Percentiles rank a stretch among this genome's conserved stretches.
phyloP scores from a whole-genome alignment of 2,888 invertebrate species.

The Corbicula japonica region DNA sequence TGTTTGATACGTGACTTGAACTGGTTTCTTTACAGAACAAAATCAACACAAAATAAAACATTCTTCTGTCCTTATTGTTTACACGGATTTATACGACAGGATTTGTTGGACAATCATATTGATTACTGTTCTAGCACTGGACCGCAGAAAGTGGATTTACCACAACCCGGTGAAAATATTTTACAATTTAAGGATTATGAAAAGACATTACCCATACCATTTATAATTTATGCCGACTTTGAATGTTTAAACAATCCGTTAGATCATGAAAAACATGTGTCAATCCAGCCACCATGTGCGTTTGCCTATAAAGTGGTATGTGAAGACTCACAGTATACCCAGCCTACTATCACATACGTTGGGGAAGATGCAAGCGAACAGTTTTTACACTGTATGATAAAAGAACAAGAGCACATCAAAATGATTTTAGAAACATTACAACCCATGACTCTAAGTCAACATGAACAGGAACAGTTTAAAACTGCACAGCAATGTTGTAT shows the following conservation, averaged over 20 bases:
- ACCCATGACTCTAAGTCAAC: conserved; percentile 32
- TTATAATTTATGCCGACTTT: conserved; percentile 30
- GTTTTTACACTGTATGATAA: conserved; percentile 37
- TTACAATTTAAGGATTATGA: conserved; percentile 24
- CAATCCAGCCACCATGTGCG: conserved; percentile 13
- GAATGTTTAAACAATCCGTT: background rate
- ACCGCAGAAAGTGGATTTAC: background rate
- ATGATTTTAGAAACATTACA: conserved; percentile 26
- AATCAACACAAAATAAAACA: background rate
- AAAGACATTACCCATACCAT: conserved; percentile 47
- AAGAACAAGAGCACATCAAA: conserved; percentile 49
- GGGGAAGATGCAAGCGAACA: conserved; percentile 30
- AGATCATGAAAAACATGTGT: background rate
- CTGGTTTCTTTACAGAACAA: conserved; percentile 14
- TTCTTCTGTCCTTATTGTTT: conserved; percentile 21
- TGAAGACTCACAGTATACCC: conserved; percentile 16
- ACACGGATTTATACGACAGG: conserved; percentile 11
- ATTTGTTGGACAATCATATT: conserved; percentile 2
- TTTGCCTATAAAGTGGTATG: too few relatives aligned
- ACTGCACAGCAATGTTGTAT: conserved; percentile 29
- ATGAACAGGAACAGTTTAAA: conserved; percentile 27
- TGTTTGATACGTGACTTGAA: conserved; percentile 32
- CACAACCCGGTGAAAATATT: background rate
- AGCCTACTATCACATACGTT: conserved; percentile 27
- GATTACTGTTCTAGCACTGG: background rate